These are phyloP conservation scores for Gallinago jamesoni DNA, from an alignment of 2,113 vertebrate genomes.

Conservation along the genomic window DNA sequence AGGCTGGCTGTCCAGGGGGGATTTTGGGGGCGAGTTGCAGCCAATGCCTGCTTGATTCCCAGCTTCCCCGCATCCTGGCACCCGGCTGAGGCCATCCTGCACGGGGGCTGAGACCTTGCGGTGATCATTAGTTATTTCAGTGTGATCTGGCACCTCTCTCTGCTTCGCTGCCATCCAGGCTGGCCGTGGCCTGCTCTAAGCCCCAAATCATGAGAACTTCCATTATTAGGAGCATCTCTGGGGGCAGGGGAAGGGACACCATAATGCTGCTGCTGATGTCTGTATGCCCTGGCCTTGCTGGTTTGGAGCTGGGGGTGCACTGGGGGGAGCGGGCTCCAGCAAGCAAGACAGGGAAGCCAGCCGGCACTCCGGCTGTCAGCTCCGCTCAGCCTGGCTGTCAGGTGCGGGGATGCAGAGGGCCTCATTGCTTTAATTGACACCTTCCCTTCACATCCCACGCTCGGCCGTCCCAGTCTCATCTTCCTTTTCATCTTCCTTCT, in stretches of 20 bases:
- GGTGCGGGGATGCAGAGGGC: neutral
- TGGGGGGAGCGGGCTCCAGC: conserved; percentile 71
- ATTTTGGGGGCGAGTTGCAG: neutral
- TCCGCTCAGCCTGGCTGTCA: conserved; percentile 91
- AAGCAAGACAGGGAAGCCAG: conserved; percentile 77
- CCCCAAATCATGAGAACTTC: conserved; percentile 81
- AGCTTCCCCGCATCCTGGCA: neutral
- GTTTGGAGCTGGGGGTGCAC: conserved; percentile 54
- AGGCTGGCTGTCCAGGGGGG: neutral
- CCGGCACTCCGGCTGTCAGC: conserved; percentile 88
- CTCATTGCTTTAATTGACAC: conserved; percentile 92
- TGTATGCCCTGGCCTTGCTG: conserved; percentile 23
- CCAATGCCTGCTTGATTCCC: neutral
- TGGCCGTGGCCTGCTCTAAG: conserved; percentile 72
- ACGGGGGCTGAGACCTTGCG: neutral
- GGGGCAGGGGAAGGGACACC: conserved; percentile 77
- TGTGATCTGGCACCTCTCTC: neutral
- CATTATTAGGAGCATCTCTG: conserved; percentile 75
- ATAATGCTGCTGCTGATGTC: conserved; percentile 60
- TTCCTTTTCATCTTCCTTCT: conserved; percentile 42
- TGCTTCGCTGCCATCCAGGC: conserved; percentile 75
- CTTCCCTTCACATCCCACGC: conserved; percentile 75
- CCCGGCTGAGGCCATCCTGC: neutral
- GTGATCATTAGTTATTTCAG: neutral
- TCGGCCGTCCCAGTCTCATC: conserved; percentile 10